Percentiles rank a stretch among this genome's conserved stretches.
Conservation (phyloP, 1,140 invertebrate species). For the Lutraria rhynchaena region DNA sequence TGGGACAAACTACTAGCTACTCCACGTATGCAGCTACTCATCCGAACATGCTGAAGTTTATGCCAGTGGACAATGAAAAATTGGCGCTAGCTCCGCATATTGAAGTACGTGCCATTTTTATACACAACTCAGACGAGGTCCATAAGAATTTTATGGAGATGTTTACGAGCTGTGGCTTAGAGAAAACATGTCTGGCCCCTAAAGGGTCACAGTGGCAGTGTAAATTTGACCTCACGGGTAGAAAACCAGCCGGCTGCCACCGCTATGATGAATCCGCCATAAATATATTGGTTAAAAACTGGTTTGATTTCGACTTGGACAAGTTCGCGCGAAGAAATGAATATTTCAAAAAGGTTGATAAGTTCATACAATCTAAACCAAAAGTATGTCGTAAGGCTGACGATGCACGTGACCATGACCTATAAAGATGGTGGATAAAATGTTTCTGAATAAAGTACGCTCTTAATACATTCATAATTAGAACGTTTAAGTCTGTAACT, state of each 20-base stretch:
- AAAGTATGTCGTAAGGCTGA: slow-evolving; percentile 30
- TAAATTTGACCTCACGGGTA: slow-evolving; percentile 45
- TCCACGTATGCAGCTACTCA: slow-evolving; percentile 44
- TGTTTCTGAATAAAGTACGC: background rate
- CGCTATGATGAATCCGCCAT: slow-evolving; percentile 57
- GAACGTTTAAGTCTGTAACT: background rate
- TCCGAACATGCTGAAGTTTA: slow-evolving; percentile 57
- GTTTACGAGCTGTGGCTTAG: slow-evolving; percentile 47
- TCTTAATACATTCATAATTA: background rate
- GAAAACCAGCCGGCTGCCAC: slow-evolving; percentile 55
- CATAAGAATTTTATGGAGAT: slow-evolving; percentile 50
- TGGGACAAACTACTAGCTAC: slow-evolving; percentile 41
- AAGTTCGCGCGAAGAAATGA: slow-evolving; percentile 25
- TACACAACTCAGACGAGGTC: slow-evolving; percentile 46
- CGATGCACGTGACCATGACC: slow-evolving; percentile 43
- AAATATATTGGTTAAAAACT: slow-evolving; percentile 58
- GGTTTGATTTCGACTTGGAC: slow-evolving; percentile 41
- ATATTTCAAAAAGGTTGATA: slow-evolving; percentile 41
- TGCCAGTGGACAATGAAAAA: slow-evolving; percentile 33
- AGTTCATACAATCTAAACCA: slow-evolving; percentile 7
- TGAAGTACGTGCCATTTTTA: slow-evolving; percentile 53
- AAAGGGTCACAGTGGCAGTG: slow-evolving; percentile 46
- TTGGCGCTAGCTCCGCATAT: slow-evolving; percentile 32
- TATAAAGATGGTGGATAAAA: slow-evolving; percentile 9
- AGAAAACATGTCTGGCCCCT: slow-evolving; percentile 54